Evolutionary conservation across 2,797 vertebrate genomes (phyloP), one percentile per base, ranked within the genome.

Genomic region (Dermochelys coriacea): DNA sequence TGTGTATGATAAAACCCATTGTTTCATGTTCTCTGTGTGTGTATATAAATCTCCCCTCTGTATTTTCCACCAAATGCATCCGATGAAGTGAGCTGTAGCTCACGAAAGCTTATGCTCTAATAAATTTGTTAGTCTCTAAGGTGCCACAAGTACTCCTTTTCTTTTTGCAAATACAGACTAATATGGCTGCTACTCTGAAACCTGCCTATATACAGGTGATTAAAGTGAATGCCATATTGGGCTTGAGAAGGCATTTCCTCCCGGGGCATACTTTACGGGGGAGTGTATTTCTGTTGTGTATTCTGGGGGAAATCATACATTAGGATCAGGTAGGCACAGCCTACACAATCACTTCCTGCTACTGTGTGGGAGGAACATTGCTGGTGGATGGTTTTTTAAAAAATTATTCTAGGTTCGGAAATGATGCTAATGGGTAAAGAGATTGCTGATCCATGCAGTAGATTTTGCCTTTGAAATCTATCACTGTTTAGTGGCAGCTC

Each of bases 361-460:
- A 68, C 41, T 19, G 19, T 49, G 61, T 87, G 90, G 89, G 75
- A 93, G 34, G 64, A 89, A 89, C 77, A 93, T 51, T 18, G 45
- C 6, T 19, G 3, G 61, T 71, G 16, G 85, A 41, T 41, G 41
- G 41, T 41, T 41, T 41, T 41, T 41, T 41, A 5, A 41, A 41
- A 5, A 41, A 41, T 41, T 86, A 27, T 52, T 61, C 92, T 81
- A 50, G 89, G 84, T 96, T 95, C 88, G 41, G 84, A 96, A 77
- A 49, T 15, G 6, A 45, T 77, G 45, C 74, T 49, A 27, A 94
- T 79, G 77, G 0, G 74, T 90, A n/a, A 75, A 55, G 81, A 37
- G 82, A 92, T 86, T 80, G 79, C 68, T 87, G 31, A 25, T 47
- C 84, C 55, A 84, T 75, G 81, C 75, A 47, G 31, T 2, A 82